These are phyloP conservation scores for Pimpla rufipes DNA, from an alignment of 2,888 invertebrate species.

Conservation along the genomic window DNA sequence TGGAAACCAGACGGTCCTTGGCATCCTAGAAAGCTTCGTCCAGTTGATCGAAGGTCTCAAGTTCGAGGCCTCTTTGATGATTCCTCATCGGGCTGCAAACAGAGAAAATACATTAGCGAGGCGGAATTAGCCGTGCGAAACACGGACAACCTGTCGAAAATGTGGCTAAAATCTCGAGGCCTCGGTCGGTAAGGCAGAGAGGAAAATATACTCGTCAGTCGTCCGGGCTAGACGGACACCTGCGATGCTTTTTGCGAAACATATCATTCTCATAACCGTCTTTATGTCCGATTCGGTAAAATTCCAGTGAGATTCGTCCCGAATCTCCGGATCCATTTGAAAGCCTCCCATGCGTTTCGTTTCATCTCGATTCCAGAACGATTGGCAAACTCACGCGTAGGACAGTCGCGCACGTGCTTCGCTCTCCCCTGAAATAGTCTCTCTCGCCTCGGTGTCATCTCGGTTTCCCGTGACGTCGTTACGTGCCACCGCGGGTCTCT, in stretches of 20 bases:
- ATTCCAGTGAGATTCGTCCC: neutral
- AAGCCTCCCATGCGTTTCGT: conserved; percentile 1
- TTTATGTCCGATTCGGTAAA: too few relatives aligned
- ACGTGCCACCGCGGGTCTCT: neutral
- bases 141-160: too few relatives aligned
- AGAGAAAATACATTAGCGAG: too few relatives aligned
- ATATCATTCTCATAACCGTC: too few relatives aligned
- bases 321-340: neutral
- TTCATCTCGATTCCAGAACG: conserved; percentile 4
- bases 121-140: too few relatives aligned
- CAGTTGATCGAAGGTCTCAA: neutral
- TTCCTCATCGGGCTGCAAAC: too few relatives aligned
- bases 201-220: too few relatives aligned
- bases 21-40: neutral
- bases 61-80: too few relatives aligned
- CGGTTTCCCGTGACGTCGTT: conserved; percentile 36
- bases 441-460: conserved; percentile 38
- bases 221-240: too few relatives aligned
- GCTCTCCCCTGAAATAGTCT: conserved; percentile 49
- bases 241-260: too few relatives aligned
- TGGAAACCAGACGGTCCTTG: neutral
- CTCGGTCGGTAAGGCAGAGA: too few relatives aligned
- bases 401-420: conserved; percentile 21
- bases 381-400: neutral
- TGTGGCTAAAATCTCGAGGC: too few relatives aligned